A percentile compares a stretch with the other conserved stretches of the same genome.
Conservation (phyloP, 2,888 invertebrate genomes). For the Esperia sulphurella region DNA sequence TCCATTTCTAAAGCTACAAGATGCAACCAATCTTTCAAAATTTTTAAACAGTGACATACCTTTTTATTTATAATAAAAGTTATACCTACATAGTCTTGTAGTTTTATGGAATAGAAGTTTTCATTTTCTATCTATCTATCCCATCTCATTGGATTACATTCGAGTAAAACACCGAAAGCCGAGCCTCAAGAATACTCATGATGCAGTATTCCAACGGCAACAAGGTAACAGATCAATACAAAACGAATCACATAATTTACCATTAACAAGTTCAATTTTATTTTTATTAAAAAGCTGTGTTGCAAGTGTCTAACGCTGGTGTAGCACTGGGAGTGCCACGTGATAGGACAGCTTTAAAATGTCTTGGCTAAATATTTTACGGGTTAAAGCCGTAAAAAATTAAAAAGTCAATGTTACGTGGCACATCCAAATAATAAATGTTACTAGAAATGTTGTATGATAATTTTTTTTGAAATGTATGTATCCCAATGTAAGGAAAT, state of each 20-base stretch:
- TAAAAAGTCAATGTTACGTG: neutral
- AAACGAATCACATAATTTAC: conserved; percentile 16
- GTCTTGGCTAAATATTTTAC: no score
- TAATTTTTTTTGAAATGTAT: neutral
- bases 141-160: conserved; percentile 11
- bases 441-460: neutral
- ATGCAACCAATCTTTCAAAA: neutral
- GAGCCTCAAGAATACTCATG: conserved; percentile 63
- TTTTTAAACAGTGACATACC: neutral
- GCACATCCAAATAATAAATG: neutral
- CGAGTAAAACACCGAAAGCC: conserved; percentile 29
- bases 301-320: conserved; percentile 9
- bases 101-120: conserved; percentile 1
- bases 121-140: conserved; percentile 1
- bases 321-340: conserved; percentile 5
- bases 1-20: conserved; percentile 6
- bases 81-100: conserved; percentile 3
- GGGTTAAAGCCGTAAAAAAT: no score
- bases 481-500: neutral
- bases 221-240: conserved; percentile 54
- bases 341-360: neutral
- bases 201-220: conserved; percentile 65
- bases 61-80: neutral
- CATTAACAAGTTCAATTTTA: conserved; percentile 11
- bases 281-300: conserved; percentile 23